phyloP scores from a whole-genome alignment of 2,797 vertebrate species.

The Psittacula derbiana region DNA sequence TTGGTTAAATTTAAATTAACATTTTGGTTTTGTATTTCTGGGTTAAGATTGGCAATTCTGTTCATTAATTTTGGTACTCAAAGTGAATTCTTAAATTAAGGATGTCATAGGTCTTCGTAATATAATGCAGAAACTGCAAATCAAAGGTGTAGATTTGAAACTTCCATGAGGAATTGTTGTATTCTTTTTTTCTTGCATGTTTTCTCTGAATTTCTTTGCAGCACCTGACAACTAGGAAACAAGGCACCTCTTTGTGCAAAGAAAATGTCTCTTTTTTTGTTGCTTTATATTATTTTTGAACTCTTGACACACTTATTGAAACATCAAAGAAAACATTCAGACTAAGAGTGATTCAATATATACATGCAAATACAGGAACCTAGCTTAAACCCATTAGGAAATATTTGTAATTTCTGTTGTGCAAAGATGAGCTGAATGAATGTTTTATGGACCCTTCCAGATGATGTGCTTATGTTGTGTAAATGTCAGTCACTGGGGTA shows the following conservation, averaged over 20 bases:
- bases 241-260: neutral
- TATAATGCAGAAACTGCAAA: neutral
- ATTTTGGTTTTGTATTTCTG: neutral
- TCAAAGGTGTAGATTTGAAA: neutral
- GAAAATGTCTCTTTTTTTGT: neutral
- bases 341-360: neutral
- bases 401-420: neutral
- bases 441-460: neutral
- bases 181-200: neutral
- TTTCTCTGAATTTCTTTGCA: neutral
- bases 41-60: neutral
- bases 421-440: neutral
- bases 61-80: neutral
- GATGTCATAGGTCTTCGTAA: neutral
- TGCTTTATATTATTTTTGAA: neutral
- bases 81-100: neutral
- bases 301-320: neutral
- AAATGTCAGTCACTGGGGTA: neutral
- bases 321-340: neutral
- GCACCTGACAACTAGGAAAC: neutral
- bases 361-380: neutral
- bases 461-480: neutral
- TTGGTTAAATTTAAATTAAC: neutral
- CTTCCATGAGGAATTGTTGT: neutral
- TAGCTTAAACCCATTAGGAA: neutral